These are phyloP conservation scores for Enchytraeus crypticus DNA, from an alignment of 2,888 invertebrate species.

Conservation along the genomic window DNA sequence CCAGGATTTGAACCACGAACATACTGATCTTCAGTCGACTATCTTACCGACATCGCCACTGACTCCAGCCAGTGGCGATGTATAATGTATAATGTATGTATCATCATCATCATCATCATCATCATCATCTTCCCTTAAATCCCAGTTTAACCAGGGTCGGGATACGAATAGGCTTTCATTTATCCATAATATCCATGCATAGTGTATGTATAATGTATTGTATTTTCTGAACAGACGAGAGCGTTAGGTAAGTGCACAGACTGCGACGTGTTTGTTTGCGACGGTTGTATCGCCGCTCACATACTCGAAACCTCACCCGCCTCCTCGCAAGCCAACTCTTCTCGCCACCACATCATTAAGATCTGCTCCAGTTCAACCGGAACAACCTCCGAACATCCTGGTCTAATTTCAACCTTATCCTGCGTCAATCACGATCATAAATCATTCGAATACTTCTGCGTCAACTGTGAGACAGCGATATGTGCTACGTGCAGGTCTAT, in stretches of 20 bases:
- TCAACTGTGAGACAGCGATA: slow-evolving; percentile 52
- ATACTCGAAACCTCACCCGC: not conserved
- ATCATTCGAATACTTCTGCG: slow-evolving; percentile 49
- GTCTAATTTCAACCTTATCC: slow-evolving; percentile 28
- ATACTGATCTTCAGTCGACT: no score
- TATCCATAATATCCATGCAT: no score
- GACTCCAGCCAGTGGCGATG: no score
- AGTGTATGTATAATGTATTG: no score
- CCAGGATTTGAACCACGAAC: no score
- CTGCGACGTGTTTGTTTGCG: not conserved
- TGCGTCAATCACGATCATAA: slow-evolving; percentile 46
- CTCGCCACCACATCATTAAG: not conserved
- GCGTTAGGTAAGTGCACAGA: not conserved
- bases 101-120: no score
- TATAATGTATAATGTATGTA: no score
- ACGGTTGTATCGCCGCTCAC: not conserved
- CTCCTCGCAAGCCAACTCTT: not conserved
- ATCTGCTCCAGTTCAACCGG: not conserved
- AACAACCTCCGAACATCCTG: not conserved
- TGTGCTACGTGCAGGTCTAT: slow-evolving; percentile 46
- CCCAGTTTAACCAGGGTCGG: no score
- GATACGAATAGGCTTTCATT: no score
- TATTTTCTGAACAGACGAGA: not conserved
- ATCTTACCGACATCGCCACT: no score
- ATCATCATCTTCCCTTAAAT: no score